Base-by-base conservation (phyloP, 2,113 vertebrate genomes). In the Mesoclemmys tuberculata region DNA sequence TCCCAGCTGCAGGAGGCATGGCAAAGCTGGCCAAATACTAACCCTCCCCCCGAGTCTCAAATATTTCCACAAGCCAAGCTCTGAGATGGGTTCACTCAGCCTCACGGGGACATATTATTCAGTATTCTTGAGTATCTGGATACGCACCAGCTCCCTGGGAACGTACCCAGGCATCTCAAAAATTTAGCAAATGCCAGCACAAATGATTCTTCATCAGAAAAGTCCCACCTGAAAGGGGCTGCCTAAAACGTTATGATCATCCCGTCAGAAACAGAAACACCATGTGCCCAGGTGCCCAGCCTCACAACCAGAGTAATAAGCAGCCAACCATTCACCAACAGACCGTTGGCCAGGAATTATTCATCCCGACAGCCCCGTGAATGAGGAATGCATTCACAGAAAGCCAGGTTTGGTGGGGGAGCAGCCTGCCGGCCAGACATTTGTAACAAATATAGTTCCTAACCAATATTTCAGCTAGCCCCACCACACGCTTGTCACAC, bases 271-370 rank as follows among this genome's bases (percentile, higher is more conserved):
- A 46, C 75, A 44, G 64, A 52, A 83, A n/a, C 35, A 38, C 1
- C 0, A 7, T 9, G 51, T 16, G 55, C 46, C 22, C 18, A 52
- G 0, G 0, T 3, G 56, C 26, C 2, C 0, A 41, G 1, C 46
- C 35, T 29, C 0, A 24, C 24, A 44, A 77, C 41, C 26, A 41
- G 74, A 44, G 41, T 29, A 49, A 29, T 2, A 5, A 51, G 22
- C 31, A 52, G 31, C 29, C 35, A 6, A 41, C 8, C 26, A 52
- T 41, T 16, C 14, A 7, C n/a, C 18, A 0, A 0, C 26, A 11
- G 14, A 80, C 2, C 31, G n/a, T 51, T 18, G 5, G 79, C 1
- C 0, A 49, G 21, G 1, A 82, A 5, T 38, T n/a, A 46, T 31
- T 38, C 4, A 46, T 7, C 49, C 68, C 58, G 21, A 51, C 41